phyloP scores from a whole-genome alignment of 92 coral and sea anemone genomes.

The Bergia sp. region DNA sequence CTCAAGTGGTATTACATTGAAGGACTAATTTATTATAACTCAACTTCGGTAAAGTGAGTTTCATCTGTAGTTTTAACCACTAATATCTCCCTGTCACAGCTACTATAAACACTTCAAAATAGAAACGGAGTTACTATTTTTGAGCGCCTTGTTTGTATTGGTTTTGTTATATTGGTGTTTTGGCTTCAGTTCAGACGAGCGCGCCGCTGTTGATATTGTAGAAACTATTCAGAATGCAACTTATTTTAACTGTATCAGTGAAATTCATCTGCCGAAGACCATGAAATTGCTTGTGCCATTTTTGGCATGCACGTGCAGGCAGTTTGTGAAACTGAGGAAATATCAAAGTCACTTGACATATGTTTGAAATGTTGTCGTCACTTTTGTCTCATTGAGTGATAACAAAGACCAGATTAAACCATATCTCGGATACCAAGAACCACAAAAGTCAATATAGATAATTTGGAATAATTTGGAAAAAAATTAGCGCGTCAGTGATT shows the following conservation, averaged over 20 bases:
- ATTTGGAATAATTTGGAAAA: neutral
- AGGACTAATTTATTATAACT: neutral
- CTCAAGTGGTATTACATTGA: neutral
- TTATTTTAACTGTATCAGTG: neutral
- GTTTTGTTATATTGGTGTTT: neutral
- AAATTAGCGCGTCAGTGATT: neutral
- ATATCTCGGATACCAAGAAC: slow-evolving; percentile 23
- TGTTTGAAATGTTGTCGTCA: neutral
- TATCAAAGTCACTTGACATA: slow-evolving; percentile 14
- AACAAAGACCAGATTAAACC: neutral
- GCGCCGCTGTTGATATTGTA: neutral
- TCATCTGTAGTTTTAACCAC: neutral
- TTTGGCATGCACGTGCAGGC: neutral
- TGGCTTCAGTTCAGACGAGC: neutral
- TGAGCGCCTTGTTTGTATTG: neutral
- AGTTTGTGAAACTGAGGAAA: neutral
- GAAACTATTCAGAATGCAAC: neutral
- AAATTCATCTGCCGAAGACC: neutral
- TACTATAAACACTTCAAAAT: neutral
- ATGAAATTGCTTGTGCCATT: neutral
- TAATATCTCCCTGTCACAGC: neutral
- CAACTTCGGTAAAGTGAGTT: slow-evolving; percentile 1
- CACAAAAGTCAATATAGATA: slow-evolving; percentile 24
- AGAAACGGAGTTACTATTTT: neutral
- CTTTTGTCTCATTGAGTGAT: neutral